These are phyloP conservation scores for Takifugu bimaculatus DNA, from an alignment of 2,113 vertebrate genomes.

Conservation along the genomic window DNA sequence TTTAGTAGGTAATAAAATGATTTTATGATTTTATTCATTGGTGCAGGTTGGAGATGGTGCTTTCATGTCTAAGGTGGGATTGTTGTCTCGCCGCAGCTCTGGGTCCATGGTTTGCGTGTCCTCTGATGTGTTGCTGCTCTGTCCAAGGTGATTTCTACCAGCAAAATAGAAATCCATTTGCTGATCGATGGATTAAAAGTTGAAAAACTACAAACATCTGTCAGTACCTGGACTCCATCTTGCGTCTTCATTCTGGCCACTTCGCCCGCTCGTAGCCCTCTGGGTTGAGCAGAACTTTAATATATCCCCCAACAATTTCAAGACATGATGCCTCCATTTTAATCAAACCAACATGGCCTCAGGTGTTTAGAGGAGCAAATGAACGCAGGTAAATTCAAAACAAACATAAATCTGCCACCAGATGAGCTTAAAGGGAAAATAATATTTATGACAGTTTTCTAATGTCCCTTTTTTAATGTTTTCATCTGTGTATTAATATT, in stretches of 20 bases:
- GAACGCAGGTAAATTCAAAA: constrained; percentile 35
- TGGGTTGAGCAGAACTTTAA: constrained; percentile 54
- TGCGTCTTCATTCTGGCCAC: constrained; percentile 7
- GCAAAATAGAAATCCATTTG: too few species aligned
- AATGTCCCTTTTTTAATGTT: constrained; percentile 13
- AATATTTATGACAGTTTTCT: neutral
- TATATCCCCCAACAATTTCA: constrained; percentile 68
- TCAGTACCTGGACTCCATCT: neutral
- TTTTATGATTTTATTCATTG: too few species aligned
- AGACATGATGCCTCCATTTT: constrained; percentile 56
- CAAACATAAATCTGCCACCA: constrained; percentile 14
- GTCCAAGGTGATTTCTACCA: too few species aligned
- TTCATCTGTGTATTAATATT: constrained; percentile 37
- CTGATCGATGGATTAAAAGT: too few species aligned
- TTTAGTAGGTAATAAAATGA: too few species aligned
- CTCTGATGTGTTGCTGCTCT: too few species aligned
- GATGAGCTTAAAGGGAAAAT: too few species aligned
- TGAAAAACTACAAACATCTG: neutral
- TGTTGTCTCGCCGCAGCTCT: too few species aligned
- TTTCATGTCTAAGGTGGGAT: too few species aligned
- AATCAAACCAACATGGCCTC: constrained; percentile 28
- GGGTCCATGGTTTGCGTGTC: too few species aligned
- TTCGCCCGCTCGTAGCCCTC: constrained; percentile 37
- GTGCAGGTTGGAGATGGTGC: too few species aligned
- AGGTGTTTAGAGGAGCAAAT: constrained; percentile 35